Base-by-base conservation (phyloP, 2,113 vertebrate species). In the Alaudala cheleensis region DNA sequence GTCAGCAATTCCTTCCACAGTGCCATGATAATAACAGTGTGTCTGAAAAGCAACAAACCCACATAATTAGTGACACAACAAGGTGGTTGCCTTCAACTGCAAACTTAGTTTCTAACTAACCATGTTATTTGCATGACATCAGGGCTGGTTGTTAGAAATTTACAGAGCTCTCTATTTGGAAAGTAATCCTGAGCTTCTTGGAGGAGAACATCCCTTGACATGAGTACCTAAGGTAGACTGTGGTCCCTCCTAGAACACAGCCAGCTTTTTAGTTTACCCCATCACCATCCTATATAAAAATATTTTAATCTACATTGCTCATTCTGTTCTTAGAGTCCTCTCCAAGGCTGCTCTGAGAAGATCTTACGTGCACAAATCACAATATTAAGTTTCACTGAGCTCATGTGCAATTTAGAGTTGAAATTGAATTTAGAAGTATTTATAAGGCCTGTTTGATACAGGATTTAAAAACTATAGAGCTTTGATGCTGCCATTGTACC, bases 11-110 rank as follows among this genome's bases (percentile, higher is more conserved):
- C 96, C 97, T 93, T 98, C 97, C 65, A 94, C 95, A 81, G 85
- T 72, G 60, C 98, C 98, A 15, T 88, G 95, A n/a, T 97, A 98
- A 78, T 97, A 97, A 89, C 98, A 98, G 81, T 95, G 85, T 25
- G 78, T 73, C 98, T 98, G 96, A 90, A 98, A 96, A 58, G 88
- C 74, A 96, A 88, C 25, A 89, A 90, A 90, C 24, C 54, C 77
- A 92, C 78, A 54, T 31, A 23, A 71, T 90, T 76, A 95, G 90
- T 76, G 42, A 77, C 66, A 80, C 57, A 65, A 80, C n/a, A 73
- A 65, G 11, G 44, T 9, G 53, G 25, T 29, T 80, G 44, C 33
- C 49, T 90, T 82, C 67, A 90, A 71, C 76, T 44, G 24, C 31
- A 80, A 93, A 66, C 25, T 49, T 9, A n/a, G 69, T 86, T 95